Conservation (phyloP, 2,888 invertebrate genomes). For the Eristalis intricaria region DNA sequence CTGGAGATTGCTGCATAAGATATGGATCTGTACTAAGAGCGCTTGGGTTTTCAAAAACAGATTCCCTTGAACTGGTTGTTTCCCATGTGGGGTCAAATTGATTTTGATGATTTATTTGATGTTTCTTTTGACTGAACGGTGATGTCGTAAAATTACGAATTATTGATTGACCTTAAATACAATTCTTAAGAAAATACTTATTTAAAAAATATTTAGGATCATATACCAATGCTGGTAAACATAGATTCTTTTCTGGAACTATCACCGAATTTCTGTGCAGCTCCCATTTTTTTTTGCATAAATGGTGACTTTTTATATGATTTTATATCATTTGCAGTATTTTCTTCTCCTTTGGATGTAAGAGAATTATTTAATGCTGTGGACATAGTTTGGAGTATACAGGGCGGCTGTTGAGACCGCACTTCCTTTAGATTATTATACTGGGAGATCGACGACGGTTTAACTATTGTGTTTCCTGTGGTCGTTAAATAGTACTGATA, state of each 20-base stretch:
- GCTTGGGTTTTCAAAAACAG: conserved; percentile 22
- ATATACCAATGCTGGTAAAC: conserved; percentile 79
- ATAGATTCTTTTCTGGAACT: conserved; percentile 80
- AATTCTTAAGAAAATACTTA: background rate
- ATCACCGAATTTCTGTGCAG: conserved; percentile 74
- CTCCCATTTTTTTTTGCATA: conserved; percentile 78
- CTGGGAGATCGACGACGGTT: conserved; percentile 50
- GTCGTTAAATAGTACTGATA: conserved; percentile 76
- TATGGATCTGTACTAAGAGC: conserved; percentile 25
- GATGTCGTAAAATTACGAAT: conserved; percentile 80
- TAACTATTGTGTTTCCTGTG: conserved; percentile 73
- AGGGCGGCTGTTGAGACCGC: conserved; percentile 74
- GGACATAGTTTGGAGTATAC: conserved; percentile 75
- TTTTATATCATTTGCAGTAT: conserved; percentile 76
- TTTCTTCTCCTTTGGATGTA: conserved; percentile 72
- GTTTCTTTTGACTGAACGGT: conserved; percentile 81
- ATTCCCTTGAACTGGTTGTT: conserved; percentile 47
- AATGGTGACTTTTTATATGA: conserved; percentile 81
- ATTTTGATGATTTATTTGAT: conserved; percentile 72
- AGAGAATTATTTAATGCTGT: conserved; percentile 37
- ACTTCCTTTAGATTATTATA: conserved; percentile 71
- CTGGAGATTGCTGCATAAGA: conserved; percentile 50
- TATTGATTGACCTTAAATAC: conserved; percentile 78
- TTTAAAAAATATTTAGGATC: background rate
- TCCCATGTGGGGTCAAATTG: conserved; percentile 75